phyloP scores from a whole-genome alignment of 1,140 invertebrate genomes.

The Temnothorax longispinosus region DNA sequence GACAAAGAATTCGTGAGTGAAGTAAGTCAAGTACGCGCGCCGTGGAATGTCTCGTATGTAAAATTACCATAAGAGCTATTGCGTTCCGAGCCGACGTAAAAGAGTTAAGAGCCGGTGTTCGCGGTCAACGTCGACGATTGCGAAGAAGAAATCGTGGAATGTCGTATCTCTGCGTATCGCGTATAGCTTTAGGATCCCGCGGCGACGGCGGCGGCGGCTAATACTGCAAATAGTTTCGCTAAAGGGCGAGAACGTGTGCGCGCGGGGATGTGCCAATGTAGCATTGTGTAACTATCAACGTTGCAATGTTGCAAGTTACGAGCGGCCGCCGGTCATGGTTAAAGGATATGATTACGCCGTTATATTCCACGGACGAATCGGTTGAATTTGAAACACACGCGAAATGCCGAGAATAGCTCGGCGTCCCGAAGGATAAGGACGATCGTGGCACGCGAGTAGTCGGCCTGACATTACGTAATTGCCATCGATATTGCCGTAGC shows the following conservation, averaged over 20 bases:
- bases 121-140: slow-evolving; percentile 29
- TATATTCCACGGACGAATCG: background rate
- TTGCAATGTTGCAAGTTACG: slow-evolving; percentile 11
- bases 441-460: background rate
- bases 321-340: background rate
- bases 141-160: slow-evolving; percentile 18
- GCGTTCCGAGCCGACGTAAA: background rate
- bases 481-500: background rate
- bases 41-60: background rate
- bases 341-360: slow-evolving; percentile 21
- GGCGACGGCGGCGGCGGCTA: background rate
- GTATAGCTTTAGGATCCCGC: background rate
- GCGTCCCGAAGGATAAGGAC: background rate
- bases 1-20: background rate
- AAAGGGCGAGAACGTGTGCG: slow-evolving; percentile 49
- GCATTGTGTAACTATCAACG: slow-evolving; percentile 41
- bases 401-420: slow-evolving; percentile 2
- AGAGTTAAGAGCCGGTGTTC: slow-evolving; percentile 4
- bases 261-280: slow-evolving; percentile 12
- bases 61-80: slow-evolving; percentile 27
- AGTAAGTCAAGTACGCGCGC: background rate
- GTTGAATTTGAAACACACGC: slow-evolving; percentile 37
- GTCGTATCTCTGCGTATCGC: slow-evolving; percentile 33
- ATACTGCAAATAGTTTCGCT: slow-evolving; percentile 25
- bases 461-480: slow-evolving; percentile 38